These are phyloP conservation scores for Drosophila neocordata DNA, from an alignment of 1,140 invertebrate genomes.

Conservation along the genomic window DNA sequence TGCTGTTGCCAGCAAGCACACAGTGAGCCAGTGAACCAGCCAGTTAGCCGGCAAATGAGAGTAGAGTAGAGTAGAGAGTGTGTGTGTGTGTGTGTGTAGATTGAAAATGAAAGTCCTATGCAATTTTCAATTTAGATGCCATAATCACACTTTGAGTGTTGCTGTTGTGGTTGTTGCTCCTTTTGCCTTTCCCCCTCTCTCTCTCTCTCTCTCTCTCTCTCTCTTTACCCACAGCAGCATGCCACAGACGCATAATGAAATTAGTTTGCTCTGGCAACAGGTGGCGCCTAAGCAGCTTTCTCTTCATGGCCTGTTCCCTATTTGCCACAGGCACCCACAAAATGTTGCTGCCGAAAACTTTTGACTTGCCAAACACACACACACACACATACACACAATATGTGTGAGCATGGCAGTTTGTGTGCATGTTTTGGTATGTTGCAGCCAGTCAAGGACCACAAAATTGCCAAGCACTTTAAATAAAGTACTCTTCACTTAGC, in stretches of 20 bases:
- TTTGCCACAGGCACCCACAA: constrained; percentile 10
- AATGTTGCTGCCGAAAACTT: constrained; percentile 55
- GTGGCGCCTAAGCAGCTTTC: constrained; percentile 42
- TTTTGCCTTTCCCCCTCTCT: neutral
- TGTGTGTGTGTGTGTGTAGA: constrained; percentile 19
- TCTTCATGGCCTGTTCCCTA: neutral
- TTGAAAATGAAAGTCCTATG: constrained; percentile 69
- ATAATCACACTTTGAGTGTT: constrained; percentile 47
- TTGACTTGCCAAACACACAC: constrained; percentile 18
- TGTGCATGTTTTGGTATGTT: constrained; percentile 1
- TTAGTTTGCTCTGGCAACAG: constrained; percentile 50
- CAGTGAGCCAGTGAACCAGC: constrained; percentile 25
- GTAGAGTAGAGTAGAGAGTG: constrained; percentile 7
- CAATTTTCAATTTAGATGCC: constrained; percentile 71
- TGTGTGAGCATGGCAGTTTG: neutral
- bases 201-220: too few relatives aligned
- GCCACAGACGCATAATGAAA: constrained; percentile 62
- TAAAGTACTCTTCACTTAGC: constrained; percentile 49
- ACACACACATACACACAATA: too few relatives aligned
- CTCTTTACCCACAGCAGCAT: constrained; percentile 37
- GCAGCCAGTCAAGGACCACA: constrained; percentile 27
- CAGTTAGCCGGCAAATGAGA: constrained; percentile 43
- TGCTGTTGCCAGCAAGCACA: constrained; percentile 14
- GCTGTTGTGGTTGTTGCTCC: constrained; percentile 34
- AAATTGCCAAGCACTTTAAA: constrained; percentile 37